Base-by-base conservation (phyloP, 2,888 invertebrate species). In the Halocaridina rubra region DNA sequence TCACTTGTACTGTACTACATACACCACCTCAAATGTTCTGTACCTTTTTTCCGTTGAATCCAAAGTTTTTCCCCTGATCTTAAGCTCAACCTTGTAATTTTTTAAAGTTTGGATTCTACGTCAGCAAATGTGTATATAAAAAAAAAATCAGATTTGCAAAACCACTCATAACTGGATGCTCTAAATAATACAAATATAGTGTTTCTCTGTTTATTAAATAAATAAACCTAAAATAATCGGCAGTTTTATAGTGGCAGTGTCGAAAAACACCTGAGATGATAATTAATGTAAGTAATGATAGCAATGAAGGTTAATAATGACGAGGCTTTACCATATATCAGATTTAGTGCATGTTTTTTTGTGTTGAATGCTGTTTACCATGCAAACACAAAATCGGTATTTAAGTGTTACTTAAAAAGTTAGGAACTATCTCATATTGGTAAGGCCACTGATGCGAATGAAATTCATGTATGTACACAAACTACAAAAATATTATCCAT, bases 161-260 rank as follows among this genome's bases (percentile, higher is more conserved):
- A n/a, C n/a, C n/a, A n/a, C n/a, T n/a, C n/a, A n/a, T n/a, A n/a
- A n/a, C n/a, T n/a, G n/a, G n/a, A n/a, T n/a, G n/a, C n/a, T n/a
- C n/a, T n/a, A n/a, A n/a, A n/a, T n/a, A n/a, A n/a, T n/a, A n/a
- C n/a, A n/a, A n/a, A n/a, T n/a, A n/a, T n/a, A n/a, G n/a, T n/a
- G n/a, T n/a, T n/a, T n/a, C n/a, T n/a, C n/a, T n/a, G n/a, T 78
- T 80, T 80, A 80, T 80, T 80, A 80, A 80, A 80, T 80, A 80
- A 80, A 80, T 80, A 80, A 69, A 80, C 71, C 57, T 77, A 61
- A 53, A 77, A 19, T 29, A 29, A 77, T 59, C 46, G 59, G 77
- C 59, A 59, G 32, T 61, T 32, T 57, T 16, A 61, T 33, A 30
- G 32, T 77, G 77, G 77, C 77, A 77, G 77, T 77, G 77, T 77